Conservation (phyloP, 1,140 invertebrate species). For the Eueides isabella region DNA sequence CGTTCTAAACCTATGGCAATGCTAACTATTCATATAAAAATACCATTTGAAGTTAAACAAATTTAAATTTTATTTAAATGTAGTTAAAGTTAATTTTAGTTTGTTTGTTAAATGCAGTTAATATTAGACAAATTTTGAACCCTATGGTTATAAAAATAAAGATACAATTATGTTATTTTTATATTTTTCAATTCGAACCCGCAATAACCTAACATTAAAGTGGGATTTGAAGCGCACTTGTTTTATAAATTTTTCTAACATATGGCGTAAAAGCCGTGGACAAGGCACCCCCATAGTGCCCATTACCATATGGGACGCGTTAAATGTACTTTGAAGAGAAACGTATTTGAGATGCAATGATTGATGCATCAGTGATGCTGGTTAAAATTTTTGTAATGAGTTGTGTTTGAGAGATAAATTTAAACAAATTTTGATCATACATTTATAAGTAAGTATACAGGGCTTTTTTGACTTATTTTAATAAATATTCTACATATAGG, state of each 20-base stretch:
- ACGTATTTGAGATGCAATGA: constrained; percentile 55
- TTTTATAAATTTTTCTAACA: constrained; percentile 75
- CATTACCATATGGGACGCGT: constrained; percentile 78
- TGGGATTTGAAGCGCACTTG: constrained; percentile 74
- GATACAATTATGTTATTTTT: constrained; percentile 33
- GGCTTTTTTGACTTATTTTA: no score
- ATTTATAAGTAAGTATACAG: no score
- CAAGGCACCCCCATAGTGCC: constrained; percentile 73
- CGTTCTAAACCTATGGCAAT: constrained; percentile 56
- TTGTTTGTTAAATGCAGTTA: constrained; percentile 5
- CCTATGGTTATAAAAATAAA: constrained; percentile 33
- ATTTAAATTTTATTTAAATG: constrained; percentile 19
- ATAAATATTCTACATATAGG: no score
- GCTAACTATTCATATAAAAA: constrained; percentile 47
- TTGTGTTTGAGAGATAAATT: background rate
- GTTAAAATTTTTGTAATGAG: background rate
- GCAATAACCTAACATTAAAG: constrained; percentile 67
- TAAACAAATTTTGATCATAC: no score
- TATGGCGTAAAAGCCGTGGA: constrained; percentile 78
- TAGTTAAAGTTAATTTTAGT: constrained; percentile 13
- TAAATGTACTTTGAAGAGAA: constrained; percentile 77
- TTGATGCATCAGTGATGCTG: constrained; percentile 20
- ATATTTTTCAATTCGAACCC: constrained; percentile 41
- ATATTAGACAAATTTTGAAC: constrained; percentile 28
- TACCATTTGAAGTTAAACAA: constrained; percentile 1